These are phyloP conservation scores for Fukomys damarensis DNA, from an alignment of 2,113 vertebrate genomes.

Conservation along the genomic window DNA sequence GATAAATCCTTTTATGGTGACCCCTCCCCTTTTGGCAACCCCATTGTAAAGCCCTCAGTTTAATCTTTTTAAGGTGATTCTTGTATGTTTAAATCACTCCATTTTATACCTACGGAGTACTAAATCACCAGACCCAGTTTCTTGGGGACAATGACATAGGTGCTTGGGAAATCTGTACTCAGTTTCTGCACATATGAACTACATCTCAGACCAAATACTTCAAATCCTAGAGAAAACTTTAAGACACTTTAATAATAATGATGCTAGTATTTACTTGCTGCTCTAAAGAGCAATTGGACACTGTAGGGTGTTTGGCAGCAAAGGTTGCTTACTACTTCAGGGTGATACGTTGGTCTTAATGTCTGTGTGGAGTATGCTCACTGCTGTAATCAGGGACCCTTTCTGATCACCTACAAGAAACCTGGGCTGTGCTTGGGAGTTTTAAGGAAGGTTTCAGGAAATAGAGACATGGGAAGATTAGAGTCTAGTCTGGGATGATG, in stretches of 20 bases:
- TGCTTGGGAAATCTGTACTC: neutral
- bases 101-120: neutral
- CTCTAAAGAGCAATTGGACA: neutral
- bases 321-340: neutral
- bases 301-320: neutral
- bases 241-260: neutral
- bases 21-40: neutral
- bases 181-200: neutral
- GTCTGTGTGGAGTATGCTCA: neutral
- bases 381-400: neutral
- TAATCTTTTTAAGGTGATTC: slow-evolving; percentile 34
- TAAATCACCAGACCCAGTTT: neutral
- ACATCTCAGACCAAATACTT: neutral
- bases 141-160: neutral
- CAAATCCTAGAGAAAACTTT: neutral
- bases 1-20: slow-evolving; percentile 23
- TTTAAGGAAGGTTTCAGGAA: neutral
- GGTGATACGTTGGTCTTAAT: neutral
- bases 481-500: neutral
- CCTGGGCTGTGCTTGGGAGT: neutral
- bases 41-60: slow-evolving; percentile 30
- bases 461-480: neutral
- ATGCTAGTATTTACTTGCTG: neutral
- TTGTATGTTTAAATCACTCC: slow-evolving; percentile 29
- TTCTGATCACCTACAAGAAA: neutral